Evolutionary conservation across 2,888 invertebrate genomes (phyloP).

Genomic region (Phaonia tiefii): DNA sequence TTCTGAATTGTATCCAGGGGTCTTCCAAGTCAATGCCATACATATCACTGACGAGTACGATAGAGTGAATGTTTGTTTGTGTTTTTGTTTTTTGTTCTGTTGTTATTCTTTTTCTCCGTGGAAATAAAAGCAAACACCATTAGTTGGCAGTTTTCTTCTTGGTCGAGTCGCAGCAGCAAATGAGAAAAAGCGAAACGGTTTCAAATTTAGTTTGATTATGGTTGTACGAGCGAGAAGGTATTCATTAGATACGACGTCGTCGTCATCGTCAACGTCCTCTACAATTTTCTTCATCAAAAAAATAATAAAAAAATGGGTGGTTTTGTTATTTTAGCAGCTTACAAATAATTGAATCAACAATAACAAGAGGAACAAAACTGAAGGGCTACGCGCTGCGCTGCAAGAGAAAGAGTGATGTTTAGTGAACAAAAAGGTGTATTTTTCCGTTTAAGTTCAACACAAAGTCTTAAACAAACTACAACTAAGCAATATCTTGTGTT

Average conservation of each 20-base stretch:
- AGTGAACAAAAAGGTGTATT: neutral
- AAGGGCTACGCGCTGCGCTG: no score
- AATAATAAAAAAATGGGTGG: constrained; percentile 47
- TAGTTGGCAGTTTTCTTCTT: constrained; percentile 59
- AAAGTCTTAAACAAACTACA: neutral
- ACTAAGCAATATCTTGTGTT: no score
- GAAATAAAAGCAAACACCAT: constrained; percentile 49
- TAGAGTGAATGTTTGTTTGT: constrained; percentile 22
- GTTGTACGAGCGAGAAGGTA: constrained; percentile 49
- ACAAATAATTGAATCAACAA: constrained; percentile 48
- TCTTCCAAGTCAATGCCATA: no score
- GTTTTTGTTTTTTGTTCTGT: constrained; percentile 36
- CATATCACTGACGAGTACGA: no score
- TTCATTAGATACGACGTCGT: constrained; percentile 40
- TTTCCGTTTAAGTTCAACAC: constrained; percentile 4
- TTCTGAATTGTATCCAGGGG: constrained; percentile 1
- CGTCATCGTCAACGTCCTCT: neutral
- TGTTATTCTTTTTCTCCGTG: no score
- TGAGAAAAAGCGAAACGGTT: constrained; percentile 30
- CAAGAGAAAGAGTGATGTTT: no score
- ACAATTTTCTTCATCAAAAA: constrained; percentile 21
- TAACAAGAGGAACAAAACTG: no score
- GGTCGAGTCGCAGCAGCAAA: neutral
- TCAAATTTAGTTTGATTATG: constrained; percentile 25
- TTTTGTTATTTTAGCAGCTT: constrained; percentile 59